Conservation (phyloP, 2,113 vertebrate species). For the Acanthochromis polyacanthus region DNA sequence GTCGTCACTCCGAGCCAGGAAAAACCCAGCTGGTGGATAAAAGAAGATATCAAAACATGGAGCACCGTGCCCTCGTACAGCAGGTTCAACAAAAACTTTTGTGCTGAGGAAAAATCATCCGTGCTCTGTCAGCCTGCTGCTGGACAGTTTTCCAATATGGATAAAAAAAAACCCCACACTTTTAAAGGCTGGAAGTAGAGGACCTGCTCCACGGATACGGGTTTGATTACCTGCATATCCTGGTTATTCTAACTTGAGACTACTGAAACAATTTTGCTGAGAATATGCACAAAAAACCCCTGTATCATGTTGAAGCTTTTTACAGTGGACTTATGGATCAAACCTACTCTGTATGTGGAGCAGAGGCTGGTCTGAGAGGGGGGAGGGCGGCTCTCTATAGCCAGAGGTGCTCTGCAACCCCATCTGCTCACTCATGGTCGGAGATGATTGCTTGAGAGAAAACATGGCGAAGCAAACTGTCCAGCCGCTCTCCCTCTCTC, state of each 20-base stretch:
- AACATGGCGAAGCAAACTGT: conserved; percentile 42
- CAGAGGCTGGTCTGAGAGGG: conserved; percentile 39
- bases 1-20: neutral
- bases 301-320: neutral
- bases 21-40: neutral
- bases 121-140: neutral
- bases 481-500: conserved; percentile 14
- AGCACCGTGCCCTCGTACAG: neutral
- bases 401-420: conserved; percentile 77
- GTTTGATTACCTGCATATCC: too few relatives aligned
- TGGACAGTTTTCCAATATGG: neutral
- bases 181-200: too few relatives aligned
- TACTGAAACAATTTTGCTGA: neutral
- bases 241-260: too few relatives aligned
- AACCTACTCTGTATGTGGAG: neutral
- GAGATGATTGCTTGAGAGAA: conserved; percentile 50
- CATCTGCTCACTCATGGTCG: conserved; percentile 72
- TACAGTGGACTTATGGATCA: conserved; percentile 12
- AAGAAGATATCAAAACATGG: neutral
- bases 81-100: too few relatives aligned
- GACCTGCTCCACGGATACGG: too few relatives aligned
- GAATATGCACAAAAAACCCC: conserved; percentile 6
- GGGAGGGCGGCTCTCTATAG: conserved; percentile 31
- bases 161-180: neutral
- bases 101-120: too few relatives aligned